These are phyloP conservation scores for Furcifer pardalis DNA, from an alignment of 2,797 vertebrate species.

Conservation along the genomic window DNA sequence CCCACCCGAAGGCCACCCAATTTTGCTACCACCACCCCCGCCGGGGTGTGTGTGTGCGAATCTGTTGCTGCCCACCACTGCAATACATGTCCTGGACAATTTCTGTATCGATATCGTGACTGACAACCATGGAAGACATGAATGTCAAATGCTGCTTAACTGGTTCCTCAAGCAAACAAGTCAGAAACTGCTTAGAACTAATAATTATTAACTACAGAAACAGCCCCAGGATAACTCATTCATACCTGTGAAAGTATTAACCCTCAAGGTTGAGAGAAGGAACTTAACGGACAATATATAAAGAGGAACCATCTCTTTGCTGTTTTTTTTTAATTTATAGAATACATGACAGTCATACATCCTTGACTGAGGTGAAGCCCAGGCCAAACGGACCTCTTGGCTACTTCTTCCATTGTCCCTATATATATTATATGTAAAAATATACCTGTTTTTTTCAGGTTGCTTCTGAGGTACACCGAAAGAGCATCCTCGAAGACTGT, in stretches of 20 bases:
- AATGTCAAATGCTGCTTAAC: slow-evolving; percentile 3
- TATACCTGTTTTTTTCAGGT: neutral
- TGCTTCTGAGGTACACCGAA: no score
- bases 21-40: no score
- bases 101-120: slow-evolving; percentile 32
- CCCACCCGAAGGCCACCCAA: no score
- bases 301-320: neutral
- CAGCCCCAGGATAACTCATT: neutral
- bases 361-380: no score
- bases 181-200: slow-evolving; percentile 1
- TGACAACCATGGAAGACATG: neutral
- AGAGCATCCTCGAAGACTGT: no score
- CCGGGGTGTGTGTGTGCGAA: no score
- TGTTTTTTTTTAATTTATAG: no score
- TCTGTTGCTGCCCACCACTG: no score
- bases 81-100: slow-evolving; percentile 42
- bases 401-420: no score
- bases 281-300: neutral
- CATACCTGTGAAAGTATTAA: neutral
- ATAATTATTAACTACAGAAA: slow-evolving; percentile 30
- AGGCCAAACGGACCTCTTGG: no score
- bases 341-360: no score
- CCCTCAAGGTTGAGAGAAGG: slow-evolving; percentile 15
- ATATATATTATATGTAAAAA: neutral
- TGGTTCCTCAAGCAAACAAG: slow-evolving; percentile 29